Conservation (phyloP, 2,888 invertebrate species). For the Drosophila birchii region DNA sequence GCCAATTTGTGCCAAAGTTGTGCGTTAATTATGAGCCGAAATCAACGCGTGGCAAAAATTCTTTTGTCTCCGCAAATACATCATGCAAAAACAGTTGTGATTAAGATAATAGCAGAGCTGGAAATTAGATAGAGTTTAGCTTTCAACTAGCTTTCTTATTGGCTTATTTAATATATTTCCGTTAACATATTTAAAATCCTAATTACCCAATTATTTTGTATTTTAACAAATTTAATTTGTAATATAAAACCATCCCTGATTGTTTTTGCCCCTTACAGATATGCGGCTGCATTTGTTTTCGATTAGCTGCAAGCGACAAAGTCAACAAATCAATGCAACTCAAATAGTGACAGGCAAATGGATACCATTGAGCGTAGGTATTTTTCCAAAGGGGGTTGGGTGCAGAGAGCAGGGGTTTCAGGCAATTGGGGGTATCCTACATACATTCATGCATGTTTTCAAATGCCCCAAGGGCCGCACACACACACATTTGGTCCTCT, state of each 20-base stretch:
- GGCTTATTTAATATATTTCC: too few species aligned
- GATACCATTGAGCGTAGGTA: slow-evolving; percentile 6
- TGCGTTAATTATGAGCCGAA: slow-evolving; percentile 78
- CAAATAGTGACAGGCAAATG: slow-evolving; percentile 54
- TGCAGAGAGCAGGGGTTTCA: neutral
- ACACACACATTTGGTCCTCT: slow-evolving; percentile 20
- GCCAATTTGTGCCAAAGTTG: slow-evolving; percentile 75
- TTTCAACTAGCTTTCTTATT: too few species aligned
- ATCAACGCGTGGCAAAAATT: slow-evolving; percentile 64
- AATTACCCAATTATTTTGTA: neutral
- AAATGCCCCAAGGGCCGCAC: slow-evolving; percentile 24
- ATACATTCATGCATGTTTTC: neutral
- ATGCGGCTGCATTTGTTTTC: slow-evolving; percentile 69
- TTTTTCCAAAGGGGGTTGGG: neutral
- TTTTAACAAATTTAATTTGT: neutral
- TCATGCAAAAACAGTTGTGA: slow-evolving; percentile 14
- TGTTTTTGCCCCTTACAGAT: slow-evolving; percentile 10
- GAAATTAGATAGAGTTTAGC: neutral
- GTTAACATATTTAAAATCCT: too few species aligned
- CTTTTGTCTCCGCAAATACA: slow-evolving; percentile 48
- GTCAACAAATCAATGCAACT: slow-evolving; percentile 76
- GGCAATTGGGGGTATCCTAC: slow-evolving; percentile 7
- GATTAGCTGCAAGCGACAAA: slow-evolving; percentile 73
- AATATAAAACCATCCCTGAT: neutral
- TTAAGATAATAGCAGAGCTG: slow-evolving; percentile 9